Base-by-base conservation (phyloP, 2,113 vertebrate species). In the Microtus ochrogaster region DNA sequence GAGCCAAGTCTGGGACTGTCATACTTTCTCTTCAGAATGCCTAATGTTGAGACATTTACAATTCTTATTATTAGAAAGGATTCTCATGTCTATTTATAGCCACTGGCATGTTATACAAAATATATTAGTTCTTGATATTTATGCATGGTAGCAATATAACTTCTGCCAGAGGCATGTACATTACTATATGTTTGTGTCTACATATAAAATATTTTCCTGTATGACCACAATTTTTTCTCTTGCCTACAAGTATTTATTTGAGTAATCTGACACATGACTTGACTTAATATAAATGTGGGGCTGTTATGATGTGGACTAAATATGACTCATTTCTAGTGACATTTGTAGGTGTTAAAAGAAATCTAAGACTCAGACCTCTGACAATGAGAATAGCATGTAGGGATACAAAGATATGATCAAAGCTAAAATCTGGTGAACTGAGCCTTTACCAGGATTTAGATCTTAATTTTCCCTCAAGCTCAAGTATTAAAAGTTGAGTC, bases 41-140 rank as follows among this genome's bases (percentile, higher is more conserved):
- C 22, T 44, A 52, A 28, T 39, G 22, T 70, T 52, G 41, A 24
- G 36, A 44, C 49, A 44, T 84, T 88, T 88, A 70, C 61, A 91
- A n/a, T 94, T 89, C 49, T 77, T 77, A 72, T 79, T 21, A 79
- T 84, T 28, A 77, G 33, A 21, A 78, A 94, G 12, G 30, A 7
- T 85, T 78, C 36, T 84, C 61, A 36, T 84, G 26, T 70, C 36
- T 89, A 39, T 78, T 70, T 89, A 44, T 30, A 91, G 36, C 21
- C 36, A 36, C 7, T 89, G 55, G 26, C 49, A 70, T 89, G 83
- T 78, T 84, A 58, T 44, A 78, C 14, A 83, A 94, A 78, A 83
- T 52, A 24, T 77, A 78, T 83, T 89, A 84, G 77, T 78, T 73
- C 77, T 89, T 94, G 7, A 78, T 22, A 84, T n/a, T 8, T n/a